phyloP scores from a whole-genome alignment of 2,888 invertebrate species.

The Unio delphinus region DNA sequence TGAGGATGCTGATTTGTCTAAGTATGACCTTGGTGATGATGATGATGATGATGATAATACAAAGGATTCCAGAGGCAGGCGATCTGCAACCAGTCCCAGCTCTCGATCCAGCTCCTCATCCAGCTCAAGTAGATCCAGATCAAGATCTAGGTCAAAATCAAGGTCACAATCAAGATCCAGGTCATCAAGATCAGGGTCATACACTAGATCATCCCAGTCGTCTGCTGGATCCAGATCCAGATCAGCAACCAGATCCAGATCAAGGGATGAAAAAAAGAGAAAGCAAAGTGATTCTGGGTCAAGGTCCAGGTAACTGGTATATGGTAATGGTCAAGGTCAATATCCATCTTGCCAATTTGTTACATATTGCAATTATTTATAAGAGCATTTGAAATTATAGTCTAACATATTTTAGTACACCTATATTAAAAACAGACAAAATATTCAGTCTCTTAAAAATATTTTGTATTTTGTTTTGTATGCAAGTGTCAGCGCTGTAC shows the following conservation, averaged over 20 bases:
- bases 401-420: no score
- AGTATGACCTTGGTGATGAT: conserved; percentile 79
- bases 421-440: no score
- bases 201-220: conserved; percentile 9
- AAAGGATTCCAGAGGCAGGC: conserved; percentile 7
- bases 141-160: conserved; percentile 37
- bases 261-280: conserved; percentile 18
- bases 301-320: conserved; percentile 65
- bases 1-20: conserved; percentile 84
- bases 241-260: conserved; percentile 24
- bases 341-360: no score
- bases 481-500: no score
- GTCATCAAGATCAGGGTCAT: conserved; percentile 6
- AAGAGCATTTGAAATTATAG: no score
- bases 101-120: conserved; percentile 46
- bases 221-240: conserved; percentile 26
- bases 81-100: conserved; percentile 37
- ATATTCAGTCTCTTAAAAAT: no score
- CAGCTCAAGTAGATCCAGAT: conserved; percentile 38
- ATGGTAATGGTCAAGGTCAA: no score
- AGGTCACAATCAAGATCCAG: conserved; percentile 15
- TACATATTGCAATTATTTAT: no score
- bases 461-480: no score
- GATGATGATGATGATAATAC: conserved; percentile 71
- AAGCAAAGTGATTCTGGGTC: conserved; percentile 47